A percentile compares a stretch with the other conserved stretches of the same genome.
Evolutionary conservation across 2,797 vertebrate species (phyloP).

Genomic region (Sebastes matsubarae): DNA sequence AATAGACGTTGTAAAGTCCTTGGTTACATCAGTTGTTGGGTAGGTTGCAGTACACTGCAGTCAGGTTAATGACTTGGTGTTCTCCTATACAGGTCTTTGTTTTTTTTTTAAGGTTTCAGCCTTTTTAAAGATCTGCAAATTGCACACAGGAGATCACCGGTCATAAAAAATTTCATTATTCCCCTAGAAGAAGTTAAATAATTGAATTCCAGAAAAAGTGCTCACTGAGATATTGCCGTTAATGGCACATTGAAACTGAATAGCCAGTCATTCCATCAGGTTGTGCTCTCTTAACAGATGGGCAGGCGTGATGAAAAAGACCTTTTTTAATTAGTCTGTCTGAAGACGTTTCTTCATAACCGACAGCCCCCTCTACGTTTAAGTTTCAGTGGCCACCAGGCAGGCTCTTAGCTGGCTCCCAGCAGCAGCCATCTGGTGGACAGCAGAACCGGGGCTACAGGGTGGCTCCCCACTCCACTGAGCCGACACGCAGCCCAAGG

Average conservation of each 20-base stretch:
- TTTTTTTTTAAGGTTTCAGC: slow-evolving; percentile 32
- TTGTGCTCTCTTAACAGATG: slow-evolving; percentile 88
- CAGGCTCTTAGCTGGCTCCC: slow-evolving; percentile 82
- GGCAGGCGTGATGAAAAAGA: slow-evolving; percentile 87
- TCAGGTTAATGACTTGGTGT: slow-evolving; percentile 60
- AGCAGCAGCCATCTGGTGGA: slow-evolving; percentile 91
- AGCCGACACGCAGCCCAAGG: slow-evolving; percentile 81
- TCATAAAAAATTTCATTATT: slow-evolving; percentile 58
- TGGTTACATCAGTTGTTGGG: slow-evolving; percentile 49
- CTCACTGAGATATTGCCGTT: slow-evolving; percentile 58
- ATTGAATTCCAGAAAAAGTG: slow-evolving; percentile 59
- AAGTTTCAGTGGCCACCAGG: slow-evolving; percentile 84
- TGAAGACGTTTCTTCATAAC: slow-evolving; percentile 87
- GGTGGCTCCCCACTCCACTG: slow-evolving; percentile 79
- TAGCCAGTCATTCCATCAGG: slow-evolving; percentile 80
- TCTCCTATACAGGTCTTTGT: slow-evolving; percentile 22
- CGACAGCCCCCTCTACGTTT: slow-evolving; percentile 76
- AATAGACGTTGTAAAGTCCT: slow-evolving; percentile 36
- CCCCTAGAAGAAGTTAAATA: slow-evolving; percentile 52
- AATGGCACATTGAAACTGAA: slow-evolving; percentile 72
- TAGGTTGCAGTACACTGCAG: slow-evolving; percentile 32
- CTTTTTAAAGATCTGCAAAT: slow-evolving; percentile 55
- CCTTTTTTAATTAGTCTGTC: slow-evolving; percentile 90
- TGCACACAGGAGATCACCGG: slow-evolving; percentile 51
- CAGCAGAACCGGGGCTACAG: slow-evolving; percentile 73